Percentiles rank a stretch among this genome's conserved stretches.
phyloP scores from a whole-genome alignment of 2,797 vertebrate species.

The Malacoraja senta region DNA sequence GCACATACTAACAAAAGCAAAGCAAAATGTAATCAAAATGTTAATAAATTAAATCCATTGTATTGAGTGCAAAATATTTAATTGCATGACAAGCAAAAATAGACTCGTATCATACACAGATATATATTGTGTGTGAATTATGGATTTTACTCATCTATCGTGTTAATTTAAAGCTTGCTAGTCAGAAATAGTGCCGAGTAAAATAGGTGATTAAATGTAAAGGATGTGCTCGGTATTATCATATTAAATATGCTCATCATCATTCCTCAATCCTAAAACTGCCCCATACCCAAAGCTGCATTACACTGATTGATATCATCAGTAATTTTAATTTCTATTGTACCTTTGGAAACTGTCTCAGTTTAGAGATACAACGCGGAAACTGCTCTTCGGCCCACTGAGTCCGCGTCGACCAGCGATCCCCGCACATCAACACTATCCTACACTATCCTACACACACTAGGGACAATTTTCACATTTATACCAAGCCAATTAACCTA shows the following conservation, averaged over 20 bases:
- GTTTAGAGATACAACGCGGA: neutral
- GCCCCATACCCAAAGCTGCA: too few relatives aligned
- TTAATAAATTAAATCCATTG: constrained; percentile 16
- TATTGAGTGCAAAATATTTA: constrained; percentile 9
- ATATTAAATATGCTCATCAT: neutral
- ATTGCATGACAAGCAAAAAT: neutral
- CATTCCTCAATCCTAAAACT: neutral
- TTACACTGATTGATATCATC: neutral
- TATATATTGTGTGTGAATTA: neutral
- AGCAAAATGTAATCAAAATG: constrained; percentile 20
- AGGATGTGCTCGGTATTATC: neutral
- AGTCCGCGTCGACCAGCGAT: too few relatives aligned
- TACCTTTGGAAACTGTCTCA: neutral
- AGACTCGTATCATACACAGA: neutral
- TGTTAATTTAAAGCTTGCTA: neutral
- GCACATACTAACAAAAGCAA: constrained; percentile 14
- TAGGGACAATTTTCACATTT: too few relatives aligned
- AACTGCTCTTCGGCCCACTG: too few relatives aligned
- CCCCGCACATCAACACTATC: too few relatives aligned
- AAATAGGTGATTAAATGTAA: neutral
- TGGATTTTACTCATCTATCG: neutral
- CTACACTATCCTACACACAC: too few relatives aligned
- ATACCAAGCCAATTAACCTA: too few relatives aligned
- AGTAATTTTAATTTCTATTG: neutral
- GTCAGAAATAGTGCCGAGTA: neutral